Percentiles rank a stretch among this genome's conserved stretches.
Evolutionary conservation across 1,140 invertebrate genomes (phyloP).

Genomic region (Anastrepha ludens): DNA sequence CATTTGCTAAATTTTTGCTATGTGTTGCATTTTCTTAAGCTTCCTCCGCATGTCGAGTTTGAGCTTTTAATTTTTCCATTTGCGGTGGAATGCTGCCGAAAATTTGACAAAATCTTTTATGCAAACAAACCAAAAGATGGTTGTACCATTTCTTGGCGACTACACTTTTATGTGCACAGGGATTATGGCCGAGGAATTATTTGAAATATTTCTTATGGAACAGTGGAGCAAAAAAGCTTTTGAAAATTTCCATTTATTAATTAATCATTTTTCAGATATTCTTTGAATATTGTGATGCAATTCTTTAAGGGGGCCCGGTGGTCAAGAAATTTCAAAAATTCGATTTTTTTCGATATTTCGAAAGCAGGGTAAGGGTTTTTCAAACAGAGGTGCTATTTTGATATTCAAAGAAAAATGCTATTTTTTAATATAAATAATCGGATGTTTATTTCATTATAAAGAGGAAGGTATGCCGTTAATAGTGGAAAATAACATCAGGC

Average conservation of each 20-base stretch:
- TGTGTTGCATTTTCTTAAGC: background rate
- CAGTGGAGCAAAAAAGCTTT: background rate
- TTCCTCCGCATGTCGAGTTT: conserved; percentile 13
- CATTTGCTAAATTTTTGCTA: conserved; percentile 19
- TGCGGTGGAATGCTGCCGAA: conserved; percentile 19
- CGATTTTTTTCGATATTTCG: too few relatives aligned
- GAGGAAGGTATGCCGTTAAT: too few relatives aligned
- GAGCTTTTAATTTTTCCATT: conserved; percentile 47
- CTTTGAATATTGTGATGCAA: too few relatives aligned
- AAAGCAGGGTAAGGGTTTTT: too few relatives aligned
- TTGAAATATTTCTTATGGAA: background rate
- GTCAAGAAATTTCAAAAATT: too few relatives aligned
- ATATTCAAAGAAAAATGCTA: too few relatives aligned
- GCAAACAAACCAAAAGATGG: conserved; percentile 26
- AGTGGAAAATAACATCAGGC: too few relatives aligned
- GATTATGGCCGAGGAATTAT: conserved; percentile 1
- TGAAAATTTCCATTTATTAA: background rate
- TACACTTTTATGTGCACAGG: background rate
- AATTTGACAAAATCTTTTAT: conserved; percentile 47
- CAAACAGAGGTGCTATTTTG: too few relatives aligned
- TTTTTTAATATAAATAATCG: too few relatives aligned
- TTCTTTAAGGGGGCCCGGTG: too few relatives aligned
- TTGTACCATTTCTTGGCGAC: conserved; percentile 4
- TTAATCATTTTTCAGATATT: too few relatives aligned
- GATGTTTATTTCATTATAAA: too few relatives aligned